Evolutionary conservation across 2,113 vertebrate species (phyloP).

Genomic region (Edolisoma coerulescens): DNA sequence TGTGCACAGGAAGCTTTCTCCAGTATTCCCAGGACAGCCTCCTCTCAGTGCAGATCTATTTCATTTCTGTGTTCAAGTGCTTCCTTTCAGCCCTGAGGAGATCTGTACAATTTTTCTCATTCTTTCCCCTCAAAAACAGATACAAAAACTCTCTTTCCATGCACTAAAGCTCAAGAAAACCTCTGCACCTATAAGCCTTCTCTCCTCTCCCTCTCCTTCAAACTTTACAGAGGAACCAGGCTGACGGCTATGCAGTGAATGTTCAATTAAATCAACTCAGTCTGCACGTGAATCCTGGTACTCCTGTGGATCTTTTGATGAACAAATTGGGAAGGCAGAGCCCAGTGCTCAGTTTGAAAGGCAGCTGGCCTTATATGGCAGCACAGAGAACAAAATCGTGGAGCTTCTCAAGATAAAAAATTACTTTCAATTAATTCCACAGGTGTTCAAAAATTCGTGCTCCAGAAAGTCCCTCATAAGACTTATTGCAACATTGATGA

Average conservation of each 20-base stretch:
- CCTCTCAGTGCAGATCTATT: too few relatives aligned
- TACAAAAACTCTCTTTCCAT: not conserved
- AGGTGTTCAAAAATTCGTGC: not conserved
- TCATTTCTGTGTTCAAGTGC: not conserved
- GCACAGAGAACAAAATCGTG: not conserved
- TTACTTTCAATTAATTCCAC: not conserved
- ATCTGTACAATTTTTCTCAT: not conserved
- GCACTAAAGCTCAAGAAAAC: not conserved
- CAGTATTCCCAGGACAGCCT: not conserved
- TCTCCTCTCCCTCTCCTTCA: not conserved
- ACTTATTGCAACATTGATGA: not conserved
- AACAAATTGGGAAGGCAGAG: conserved; percentile 7
- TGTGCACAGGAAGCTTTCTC: not conserved
- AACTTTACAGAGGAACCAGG: not conserved
- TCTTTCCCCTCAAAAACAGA: not conserved
- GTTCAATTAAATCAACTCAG: not conserved
- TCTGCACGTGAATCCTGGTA: not conserved
- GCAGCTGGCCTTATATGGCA: not conserved
- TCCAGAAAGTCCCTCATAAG: not conserved
- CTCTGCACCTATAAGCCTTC: not conserved
- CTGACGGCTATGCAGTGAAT: fast-evolving
- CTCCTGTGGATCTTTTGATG: not conserved
- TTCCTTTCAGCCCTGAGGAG: not conserved
- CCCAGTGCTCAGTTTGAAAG: not conserved
- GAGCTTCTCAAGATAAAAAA: not conserved